Conservation (phyloP, 2,113 vertebrate species). For the Puma concolor region DNA sequence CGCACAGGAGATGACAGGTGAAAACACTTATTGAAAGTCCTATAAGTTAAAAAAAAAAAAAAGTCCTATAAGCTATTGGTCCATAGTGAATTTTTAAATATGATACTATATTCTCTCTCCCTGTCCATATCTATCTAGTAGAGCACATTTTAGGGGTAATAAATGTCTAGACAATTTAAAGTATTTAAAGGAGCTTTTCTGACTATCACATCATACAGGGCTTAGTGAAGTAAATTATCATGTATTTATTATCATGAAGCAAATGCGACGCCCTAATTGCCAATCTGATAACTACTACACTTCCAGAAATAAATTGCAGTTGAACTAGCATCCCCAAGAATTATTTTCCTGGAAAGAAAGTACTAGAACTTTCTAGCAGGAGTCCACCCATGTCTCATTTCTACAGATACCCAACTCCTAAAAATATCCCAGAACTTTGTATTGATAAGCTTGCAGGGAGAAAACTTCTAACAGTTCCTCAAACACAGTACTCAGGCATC, state of each 20-base stretch:
- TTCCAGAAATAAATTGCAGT: neutral
- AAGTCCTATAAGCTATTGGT: neutral
- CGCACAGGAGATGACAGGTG: neutral
- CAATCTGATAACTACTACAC: neutral
- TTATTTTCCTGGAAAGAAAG: constrained; percentile 31
- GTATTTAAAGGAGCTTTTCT: neutral
- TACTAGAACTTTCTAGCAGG: constrained; percentile 33
- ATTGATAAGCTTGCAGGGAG: neutral
- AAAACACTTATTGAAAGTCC: neutral
- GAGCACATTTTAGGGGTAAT: neutral
- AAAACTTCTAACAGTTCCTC: neutral
- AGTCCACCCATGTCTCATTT: neutral
- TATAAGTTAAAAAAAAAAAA: neutral
- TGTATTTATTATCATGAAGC: neutral
- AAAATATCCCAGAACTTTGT: neutral
- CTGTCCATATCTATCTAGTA: neutral
- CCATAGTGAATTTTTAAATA: neutral
- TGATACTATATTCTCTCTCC: neutral
- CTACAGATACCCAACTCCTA: neutral
- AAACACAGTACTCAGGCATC: neutral
- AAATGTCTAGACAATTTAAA: neutral
- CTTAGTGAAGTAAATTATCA: constrained; percentile 13
- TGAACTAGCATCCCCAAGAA: neutral
- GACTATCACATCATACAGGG: neutral
- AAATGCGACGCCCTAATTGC: neutral